These are phyloP conservation scores for Antidorcas marsupialis DNA, from an alignment of 2,113 vertebrate genomes.

Conservation along the genomic window DNA sequence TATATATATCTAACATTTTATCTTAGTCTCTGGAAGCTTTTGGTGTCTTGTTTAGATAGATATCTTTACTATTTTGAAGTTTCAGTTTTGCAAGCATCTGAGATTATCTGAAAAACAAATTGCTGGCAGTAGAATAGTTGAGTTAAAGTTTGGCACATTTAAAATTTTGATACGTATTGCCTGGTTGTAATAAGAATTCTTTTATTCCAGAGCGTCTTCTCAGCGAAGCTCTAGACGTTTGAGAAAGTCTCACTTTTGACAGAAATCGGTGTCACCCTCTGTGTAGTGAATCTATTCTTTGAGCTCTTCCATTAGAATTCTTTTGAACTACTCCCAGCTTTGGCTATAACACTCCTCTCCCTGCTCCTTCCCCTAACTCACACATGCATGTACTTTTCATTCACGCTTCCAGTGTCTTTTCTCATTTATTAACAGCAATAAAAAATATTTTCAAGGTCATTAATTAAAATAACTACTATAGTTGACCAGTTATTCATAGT, in stretches of 20 bases:
- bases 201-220: neutral
- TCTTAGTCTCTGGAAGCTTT: neutral
- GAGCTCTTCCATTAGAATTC: neutral
- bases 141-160: neutral
- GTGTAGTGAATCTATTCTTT: neutral
- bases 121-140: neutral
- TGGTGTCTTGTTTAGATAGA: neutral
- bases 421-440: neutral
- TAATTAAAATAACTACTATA: slow-evolving; percentile 24
- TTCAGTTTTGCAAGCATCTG: neutral
- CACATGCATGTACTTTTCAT: neutral
- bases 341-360: neutral
- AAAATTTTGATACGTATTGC: neutral
- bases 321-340: neutral
- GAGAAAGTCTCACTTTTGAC: neutral
- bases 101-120: neutral
- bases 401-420: neutral
- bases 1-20: neutral
- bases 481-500: neutral
- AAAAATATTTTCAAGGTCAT: neutral
- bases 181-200: neutral
- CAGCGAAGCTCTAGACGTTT: neutral
- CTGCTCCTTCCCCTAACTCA: neutral
- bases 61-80: neutral
- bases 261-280: neutral